Evolutionary conservation across 2,797 vertebrate species (phyloP).

Genomic region (Parauchenoglanis punctatus): DNA sequence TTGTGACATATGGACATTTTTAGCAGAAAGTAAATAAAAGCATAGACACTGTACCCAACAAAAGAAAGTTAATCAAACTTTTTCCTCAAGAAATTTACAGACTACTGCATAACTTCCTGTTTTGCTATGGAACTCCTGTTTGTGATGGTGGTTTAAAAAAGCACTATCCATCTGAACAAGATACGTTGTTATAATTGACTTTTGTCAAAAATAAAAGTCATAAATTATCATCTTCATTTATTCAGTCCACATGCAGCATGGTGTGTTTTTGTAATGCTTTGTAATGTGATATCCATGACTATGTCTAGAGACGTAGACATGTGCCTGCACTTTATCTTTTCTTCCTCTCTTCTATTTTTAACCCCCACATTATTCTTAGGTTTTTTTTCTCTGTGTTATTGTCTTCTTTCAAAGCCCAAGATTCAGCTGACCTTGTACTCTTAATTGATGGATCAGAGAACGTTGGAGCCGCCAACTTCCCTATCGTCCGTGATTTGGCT

Average conservation of each 20-base stretch:
- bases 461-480: slow-evolving; percentile 92
- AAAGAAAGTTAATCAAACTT: not conserved
- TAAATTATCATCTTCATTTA: slow-evolving; percentile 67
- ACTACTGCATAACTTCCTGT: not conserved
- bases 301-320: slow-evolving; percentile 80
- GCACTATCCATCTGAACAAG: not conserved
- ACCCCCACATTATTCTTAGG: slow-evolving; percentile 85
- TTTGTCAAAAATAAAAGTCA: not conserved
- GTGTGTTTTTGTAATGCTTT: slow-evolving; percentile 78
- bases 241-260: slow-evolving; percentile 96
- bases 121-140: not conserved
- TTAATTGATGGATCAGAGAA: slow-evolving; percentile 99
- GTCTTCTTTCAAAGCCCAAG: slow-evolving; percentile 82
- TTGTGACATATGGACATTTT: too few species aligned
- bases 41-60: not conserved
- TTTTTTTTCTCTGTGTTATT: slow-evolving; percentile 77
- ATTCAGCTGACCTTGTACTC: slow-evolving; percentile 96
- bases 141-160: not conserved
- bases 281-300: slow-evolving; percentile 80
- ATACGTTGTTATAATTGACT: not conserved
- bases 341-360: slow-evolving; percentile 76
- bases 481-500: slow-evolving; percentile 87
- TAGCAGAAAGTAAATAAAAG: too few species aligned
- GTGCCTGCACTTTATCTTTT: slow-evolving; percentile 77
- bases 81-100: not conserved